These are phyloP conservation scores for Chlorops oryzae DNA, from an alignment of 1,140 invertebrate genomes.

Conservation along the genomic window DNA sequence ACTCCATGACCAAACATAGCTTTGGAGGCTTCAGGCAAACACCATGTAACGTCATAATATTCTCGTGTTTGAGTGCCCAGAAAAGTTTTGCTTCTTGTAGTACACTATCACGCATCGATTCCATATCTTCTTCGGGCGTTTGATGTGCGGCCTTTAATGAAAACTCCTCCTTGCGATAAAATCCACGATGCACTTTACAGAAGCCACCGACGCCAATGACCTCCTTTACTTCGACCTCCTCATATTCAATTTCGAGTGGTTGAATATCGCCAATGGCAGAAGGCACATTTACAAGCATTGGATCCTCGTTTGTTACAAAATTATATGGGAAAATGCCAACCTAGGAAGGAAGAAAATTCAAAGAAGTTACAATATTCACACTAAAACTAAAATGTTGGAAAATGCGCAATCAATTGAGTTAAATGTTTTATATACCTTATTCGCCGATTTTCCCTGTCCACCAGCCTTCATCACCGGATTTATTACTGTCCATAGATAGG, in stretches of 20 bases:
- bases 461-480: slow-evolving; percentile 96
- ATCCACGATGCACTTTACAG: slow-evolving; percentile 84
- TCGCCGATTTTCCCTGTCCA: slow-evolving; percentile 91
- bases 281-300: slow-evolving; percentile 53
- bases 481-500: slow-evolving; percentile 85
- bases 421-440: slow-evolving; percentile 68
- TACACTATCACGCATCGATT: slow-evolving; percentile 80
- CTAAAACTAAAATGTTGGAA: not conserved
- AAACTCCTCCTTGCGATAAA: slow-evolving; percentile 73
- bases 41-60: slow-evolving; percentile 88
- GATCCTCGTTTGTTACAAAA: slow-evolving; percentile 78
- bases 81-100: slow-evolving; percentile 91
- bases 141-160: slow-evolving; percentile 91
- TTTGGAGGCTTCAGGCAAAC: slow-evolving; percentile 89
- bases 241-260: slow-evolving; percentile 81
- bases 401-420: no score
- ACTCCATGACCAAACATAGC: slow-evolving; percentile 94
- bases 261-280: slow-evolving; percentile 65
- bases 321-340: slow-evolving; percentile 68
- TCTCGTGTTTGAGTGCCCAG: slow-evolving; percentile 86
- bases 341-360: slow-evolving; percentile 16
- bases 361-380: no score
- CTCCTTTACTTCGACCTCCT: slow-evolving; percentile 81
- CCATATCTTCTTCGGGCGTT: slow-evolving; percentile 82
- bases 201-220: slow-evolving; percentile 95